Percentiles rank a stretch among this genome's conserved stretches.
Evolutionary conservation across 2,797 vertebrate species (phyloP).

Genomic region (Spinibarbus caldwelli): DNA sequence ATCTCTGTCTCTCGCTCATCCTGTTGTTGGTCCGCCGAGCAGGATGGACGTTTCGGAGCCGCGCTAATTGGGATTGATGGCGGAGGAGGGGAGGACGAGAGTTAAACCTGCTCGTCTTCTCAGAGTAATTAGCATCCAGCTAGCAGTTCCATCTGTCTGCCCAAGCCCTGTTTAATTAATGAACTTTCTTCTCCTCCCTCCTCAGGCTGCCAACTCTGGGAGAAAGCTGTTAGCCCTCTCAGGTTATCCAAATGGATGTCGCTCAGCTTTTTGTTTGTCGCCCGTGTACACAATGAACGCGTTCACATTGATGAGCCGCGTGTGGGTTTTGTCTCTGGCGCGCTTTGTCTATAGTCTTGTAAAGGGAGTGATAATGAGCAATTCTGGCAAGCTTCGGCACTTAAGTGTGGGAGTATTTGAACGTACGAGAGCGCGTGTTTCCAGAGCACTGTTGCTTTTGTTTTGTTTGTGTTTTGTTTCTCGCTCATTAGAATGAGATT

Average conservation of each 20-base stretch:
- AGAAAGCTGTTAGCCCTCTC: slow-evolving; percentile 86
- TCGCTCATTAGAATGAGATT: slow-evolving; percentile 69
- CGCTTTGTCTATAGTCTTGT: slow-evolving; percentile 71
- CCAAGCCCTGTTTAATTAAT: slow-evolving; percentile 96
- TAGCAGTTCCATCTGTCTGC: slow-evolving; percentile 96
- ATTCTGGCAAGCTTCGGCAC: slow-evolving; percentile 72
- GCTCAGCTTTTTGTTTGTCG: slow-evolving; percentile 59
- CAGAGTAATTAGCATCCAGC: slow-evolving; percentile 92
- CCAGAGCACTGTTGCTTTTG: slow-evolving; percentile 46
- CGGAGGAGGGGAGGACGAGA: slow-evolving; percentile 82
- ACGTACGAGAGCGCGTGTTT: slow-evolving; percentile 49
- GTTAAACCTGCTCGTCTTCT: slow-evolving; percentile 87
- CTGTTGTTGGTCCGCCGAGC: slow-evolving; percentile 31
- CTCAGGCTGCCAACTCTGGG: slow-evolving; percentile 74
- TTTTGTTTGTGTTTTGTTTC: slow-evolving; percentile 74
- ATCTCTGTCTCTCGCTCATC: slow-evolving; percentile 3
- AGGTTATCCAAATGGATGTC: slow-evolving; percentile 85
- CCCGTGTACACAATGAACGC: slow-evolving; percentile 63
- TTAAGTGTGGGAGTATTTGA: slow-evolving; percentile 77
- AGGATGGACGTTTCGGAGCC: slow-evolving; percentile 54
- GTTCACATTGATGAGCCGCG: slow-evolving; percentile 77
- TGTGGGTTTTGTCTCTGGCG: slow-evolving; percentile 44
- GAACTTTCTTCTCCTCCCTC: slow-evolving; percentile 86
- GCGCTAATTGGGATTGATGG: slow-evolving; percentile 86
- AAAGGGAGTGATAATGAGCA: slow-evolving; percentile 78